Base-by-base conservation (phyloP, 1,140 invertebrate species). In the Drosophila willistoni region DNA sequence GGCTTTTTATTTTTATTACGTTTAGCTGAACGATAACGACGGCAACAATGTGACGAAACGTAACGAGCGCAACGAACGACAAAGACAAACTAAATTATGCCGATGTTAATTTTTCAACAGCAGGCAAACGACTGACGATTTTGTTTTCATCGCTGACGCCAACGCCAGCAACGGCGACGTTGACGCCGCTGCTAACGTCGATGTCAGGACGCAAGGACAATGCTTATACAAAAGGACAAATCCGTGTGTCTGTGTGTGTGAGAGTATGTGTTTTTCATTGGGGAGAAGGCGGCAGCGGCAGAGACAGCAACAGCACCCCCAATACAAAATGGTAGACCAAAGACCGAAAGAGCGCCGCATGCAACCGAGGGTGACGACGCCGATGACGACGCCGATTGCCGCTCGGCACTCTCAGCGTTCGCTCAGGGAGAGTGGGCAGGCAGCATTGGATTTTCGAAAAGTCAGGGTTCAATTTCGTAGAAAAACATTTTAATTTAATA, bases 81-180 rank as follows among this genome's bases (percentile, higher is more conserved):
- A 73, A 85, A 90, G 80, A 82, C 85, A 81, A 91, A 91, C 90
- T 91, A 84, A 90, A 79, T 83, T 74, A 83, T 74, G 74, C 77
- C 74, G 80, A 86, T 87, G 87, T 90, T 83, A 90, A 87, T 84
- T 83, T 87, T 90, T 79, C 84, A 90, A 69, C 73, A 89, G 80
- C 76, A 85, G 64, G 75, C 82, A 55, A 82, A 65, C 83, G 79
- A 85, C 82, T 85, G 82, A 80, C 71, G 71, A 59, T 44, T 64
- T 44, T 17, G 54, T 59, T 47, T 19, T 44, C 65, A 64, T 33
- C n/a, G 42, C 33, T 36, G 56, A 59, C 41, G 74, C 63, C 39
- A 57, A 2, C 44, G 64, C 54, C 64, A 51, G 19, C 44, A 19
- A 42, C 66, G 68, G 47, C 60, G 57, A 63, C 47, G 61, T n/a